Percentiles rank a stretch among this genome's conserved stretches.
Conservation (phyloP, 2,113 vertebrate species). For the Pyrgilauda ruficollis region DNA sequence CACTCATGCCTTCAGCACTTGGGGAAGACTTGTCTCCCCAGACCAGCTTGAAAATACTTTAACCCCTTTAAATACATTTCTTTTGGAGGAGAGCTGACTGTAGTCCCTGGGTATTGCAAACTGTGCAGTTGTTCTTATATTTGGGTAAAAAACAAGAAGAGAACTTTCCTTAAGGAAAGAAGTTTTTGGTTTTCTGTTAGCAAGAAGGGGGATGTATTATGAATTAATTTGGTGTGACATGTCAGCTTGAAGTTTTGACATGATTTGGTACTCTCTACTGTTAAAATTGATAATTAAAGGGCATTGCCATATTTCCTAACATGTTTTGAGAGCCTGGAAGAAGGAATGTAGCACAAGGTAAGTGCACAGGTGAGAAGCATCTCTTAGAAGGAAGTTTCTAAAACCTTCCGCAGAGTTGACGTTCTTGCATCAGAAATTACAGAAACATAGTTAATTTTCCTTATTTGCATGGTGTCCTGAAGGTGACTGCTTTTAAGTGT, state of each 20-base stretch:
- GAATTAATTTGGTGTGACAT: neutral
- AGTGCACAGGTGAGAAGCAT: neutral
- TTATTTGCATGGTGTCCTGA: neutral
- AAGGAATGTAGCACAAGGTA: neutral
- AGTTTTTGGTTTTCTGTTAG: neutral
- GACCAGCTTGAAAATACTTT: neutral
- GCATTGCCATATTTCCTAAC: neutral
- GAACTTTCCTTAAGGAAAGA: neutral
- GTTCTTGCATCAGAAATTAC: neutral
- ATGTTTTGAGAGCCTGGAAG: neutral
- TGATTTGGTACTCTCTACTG: neutral
- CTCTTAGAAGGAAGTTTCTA: neutral
- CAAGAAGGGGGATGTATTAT: neutral
- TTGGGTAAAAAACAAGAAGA: neutral
- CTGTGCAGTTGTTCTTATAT: neutral
- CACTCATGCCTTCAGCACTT: neutral
- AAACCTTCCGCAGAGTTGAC: neutral
- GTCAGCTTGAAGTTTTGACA: neutral
- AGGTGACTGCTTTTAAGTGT: neutral
- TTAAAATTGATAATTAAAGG: neutral
- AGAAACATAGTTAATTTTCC: neutral
- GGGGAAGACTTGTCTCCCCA: neutral
- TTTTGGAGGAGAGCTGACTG: neutral
- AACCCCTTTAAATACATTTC: neutral
- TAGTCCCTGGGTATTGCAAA: neutral